Evolutionary conservation across 2,888 invertebrate genomes (phyloP).

Genomic region (Hirtodrosophila duncani): DNA sequence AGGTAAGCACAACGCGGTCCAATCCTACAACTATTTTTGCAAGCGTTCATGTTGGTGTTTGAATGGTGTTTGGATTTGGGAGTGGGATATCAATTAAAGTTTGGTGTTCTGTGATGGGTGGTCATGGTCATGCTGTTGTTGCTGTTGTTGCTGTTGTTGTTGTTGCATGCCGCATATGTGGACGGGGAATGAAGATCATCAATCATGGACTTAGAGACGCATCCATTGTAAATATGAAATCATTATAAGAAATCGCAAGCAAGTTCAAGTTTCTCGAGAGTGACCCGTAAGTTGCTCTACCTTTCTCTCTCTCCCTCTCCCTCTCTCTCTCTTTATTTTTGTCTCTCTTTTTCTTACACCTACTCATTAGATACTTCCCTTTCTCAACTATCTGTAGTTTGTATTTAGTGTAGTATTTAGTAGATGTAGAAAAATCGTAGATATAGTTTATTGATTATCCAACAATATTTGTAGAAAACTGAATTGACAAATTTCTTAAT

Average conservation of each 20-base stretch:
- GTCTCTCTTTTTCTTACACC: slow-evolving; percentile 1
- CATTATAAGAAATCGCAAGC: slow-evolving; percentile 25
- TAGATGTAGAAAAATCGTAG: too few species aligned
- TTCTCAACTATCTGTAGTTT: too few species aligned
- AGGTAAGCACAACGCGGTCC: slow-evolving; percentile 79
- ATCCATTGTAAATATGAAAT: slow-evolving; percentile 38
- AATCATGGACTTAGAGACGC: slow-evolving; percentile 44
- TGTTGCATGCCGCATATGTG: slow-evolving; percentile 14
- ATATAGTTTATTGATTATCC: too few species aligned
- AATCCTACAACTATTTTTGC: background rate
- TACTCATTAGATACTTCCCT: too few species aligned
- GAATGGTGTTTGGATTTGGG: slow-evolving; percentile 30
- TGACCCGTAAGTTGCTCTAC: slow-evolving; percentile 48
- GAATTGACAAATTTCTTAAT: too few species aligned
- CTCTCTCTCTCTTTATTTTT: slow-evolving; percentile 1
- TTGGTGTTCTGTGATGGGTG: slow-evolving; percentile 17
- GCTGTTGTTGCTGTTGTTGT: slow-evolving; percentile 7
- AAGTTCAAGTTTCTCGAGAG: slow-evolving; percentile 27
- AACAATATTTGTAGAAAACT: too few species aligned
- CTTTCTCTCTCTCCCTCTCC: background rate
- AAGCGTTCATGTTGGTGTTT: slow-evolving; percentile 2
- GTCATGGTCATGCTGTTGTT: too few species aligned
- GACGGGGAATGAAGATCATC: slow-evolving; percentile 10
- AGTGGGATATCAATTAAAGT: slow-evolving; percentile 8
- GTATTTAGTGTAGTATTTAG: too few species aligned